These are phyloP conservation scores for Tillus elongatus DNA, from an alignment of 2,888 invertebrate genomes.

Conservation along the genomic window DNA sequence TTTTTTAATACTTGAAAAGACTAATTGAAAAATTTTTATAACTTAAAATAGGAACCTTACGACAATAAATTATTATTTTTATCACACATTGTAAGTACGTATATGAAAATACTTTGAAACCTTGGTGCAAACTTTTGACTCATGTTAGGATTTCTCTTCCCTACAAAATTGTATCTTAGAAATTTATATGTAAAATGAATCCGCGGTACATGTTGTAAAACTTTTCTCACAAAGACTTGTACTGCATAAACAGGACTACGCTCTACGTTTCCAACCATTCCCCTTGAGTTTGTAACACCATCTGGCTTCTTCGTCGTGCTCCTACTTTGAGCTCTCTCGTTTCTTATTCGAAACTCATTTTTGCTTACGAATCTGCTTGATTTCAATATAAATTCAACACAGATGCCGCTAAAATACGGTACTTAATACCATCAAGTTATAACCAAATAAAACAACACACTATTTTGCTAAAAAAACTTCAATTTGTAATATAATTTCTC, in stretches of 20 bases:
- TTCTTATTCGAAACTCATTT: not conserved
- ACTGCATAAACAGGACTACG: slow-evolving; percentile 31
- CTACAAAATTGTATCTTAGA: slow-evolving; percentile 36
- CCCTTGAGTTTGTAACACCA: slow-evolving; percentile 1
- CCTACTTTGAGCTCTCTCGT: no score
- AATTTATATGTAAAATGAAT: slow-evolving; percentile 37
- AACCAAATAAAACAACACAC: no score
- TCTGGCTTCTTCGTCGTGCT: no score
- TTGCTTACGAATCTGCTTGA: no score
- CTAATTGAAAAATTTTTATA: not conserved
- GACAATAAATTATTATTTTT: not conserved
- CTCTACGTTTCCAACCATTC: slow-evolving; percentile 6
- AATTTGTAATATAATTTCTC: no score
- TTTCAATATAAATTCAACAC: no score
- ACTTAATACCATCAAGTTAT: no score
- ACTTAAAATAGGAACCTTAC: not conserved
- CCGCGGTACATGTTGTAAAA: slow-evolving; percentile 38
- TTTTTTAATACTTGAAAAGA: no score
- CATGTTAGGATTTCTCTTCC: slow-evolving; percentile 27
- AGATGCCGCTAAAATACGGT: no score
- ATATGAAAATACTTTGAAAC: no score
- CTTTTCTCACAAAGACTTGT: slow-evolving; percentile 32
- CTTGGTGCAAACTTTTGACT: slow-evolving; percentile 9
- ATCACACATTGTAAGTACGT: no score
- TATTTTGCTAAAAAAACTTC: no score